These are phyloP conservation scores for Rhodinocichla rosea DNA, from an alignment of 2,113 vertebrate species.

Conservation along the genomic window DNA sequence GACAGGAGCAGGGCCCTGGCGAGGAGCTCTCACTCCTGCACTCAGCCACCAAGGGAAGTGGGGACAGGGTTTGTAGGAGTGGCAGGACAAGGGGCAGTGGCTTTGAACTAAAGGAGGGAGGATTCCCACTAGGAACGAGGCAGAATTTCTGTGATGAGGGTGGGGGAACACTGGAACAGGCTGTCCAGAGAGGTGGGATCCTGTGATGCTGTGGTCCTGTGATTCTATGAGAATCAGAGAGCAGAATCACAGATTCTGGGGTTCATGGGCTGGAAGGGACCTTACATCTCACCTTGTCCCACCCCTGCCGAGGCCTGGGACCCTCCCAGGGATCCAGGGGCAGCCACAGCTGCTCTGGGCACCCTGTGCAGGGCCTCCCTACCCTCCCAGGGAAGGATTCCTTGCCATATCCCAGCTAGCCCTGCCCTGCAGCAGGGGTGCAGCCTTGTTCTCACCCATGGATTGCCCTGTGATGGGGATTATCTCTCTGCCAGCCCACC, in stretches of 20 bases:
- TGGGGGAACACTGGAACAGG: neutral
- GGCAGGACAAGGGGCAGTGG: neutral
- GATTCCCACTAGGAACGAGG: neutral
- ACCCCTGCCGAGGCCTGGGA: neutral
- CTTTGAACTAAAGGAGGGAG: neutral
- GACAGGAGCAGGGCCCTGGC: fast-evolving
- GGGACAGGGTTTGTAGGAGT: neutral
- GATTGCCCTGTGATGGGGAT: neutral
- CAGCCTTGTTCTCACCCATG: neutral
- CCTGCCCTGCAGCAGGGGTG: neutral
- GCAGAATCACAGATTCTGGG: neutral
- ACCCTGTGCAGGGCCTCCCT: neutral
- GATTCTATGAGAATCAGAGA: neutral
- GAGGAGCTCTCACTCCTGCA: neutral
- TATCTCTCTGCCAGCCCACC: too few relatives aligned
- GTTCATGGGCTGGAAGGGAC: neutral
- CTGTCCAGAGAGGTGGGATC: neutral
- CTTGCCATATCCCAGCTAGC: neutral
- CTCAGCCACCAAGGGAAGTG: fast-evolving
- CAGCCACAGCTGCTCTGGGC: neutral
- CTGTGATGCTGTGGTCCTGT: too few relatives aligned
- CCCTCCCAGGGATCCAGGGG: neutral
- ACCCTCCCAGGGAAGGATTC: neutral
- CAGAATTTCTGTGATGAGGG: neutral
- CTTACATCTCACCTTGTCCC: too few relatives aligned